Conservation (phyloP, 2,113 vertebrate genomes). For the Saccopteryx leptura region DNA sequence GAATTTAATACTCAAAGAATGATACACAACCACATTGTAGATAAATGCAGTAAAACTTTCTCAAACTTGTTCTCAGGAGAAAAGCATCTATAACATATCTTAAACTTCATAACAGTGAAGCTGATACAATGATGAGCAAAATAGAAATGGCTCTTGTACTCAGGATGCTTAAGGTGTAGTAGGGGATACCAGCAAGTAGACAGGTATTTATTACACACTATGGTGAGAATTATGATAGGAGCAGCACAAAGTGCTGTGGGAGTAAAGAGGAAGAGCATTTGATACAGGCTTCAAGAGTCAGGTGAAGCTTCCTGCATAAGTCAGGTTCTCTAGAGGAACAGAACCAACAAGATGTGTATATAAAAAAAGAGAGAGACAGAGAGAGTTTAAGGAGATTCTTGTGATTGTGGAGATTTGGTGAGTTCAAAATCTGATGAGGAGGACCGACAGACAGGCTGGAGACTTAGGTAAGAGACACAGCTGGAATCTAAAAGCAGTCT, state of each 20-base stretch:
- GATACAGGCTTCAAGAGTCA: background rate
- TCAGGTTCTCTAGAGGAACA: background rate
- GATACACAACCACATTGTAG: background rate
- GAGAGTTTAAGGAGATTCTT: background rate
- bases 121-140: background rate
- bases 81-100: background rate
- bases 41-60: background rate
- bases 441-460: background rate
- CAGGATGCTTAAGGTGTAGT: background rate
- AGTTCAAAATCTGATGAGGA: background rate
- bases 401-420: background rate
- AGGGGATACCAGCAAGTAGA: background rate
- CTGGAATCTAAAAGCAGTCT: background rate
- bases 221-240: background rate
- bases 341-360: background rate
- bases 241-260: background rate
- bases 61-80: slow-evolving; percentile 32
- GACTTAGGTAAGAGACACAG: background rate
- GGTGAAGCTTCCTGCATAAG: background rate
- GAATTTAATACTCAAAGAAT: slow-evolving; percentile 49
- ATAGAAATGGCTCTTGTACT: background rate
- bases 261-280: background rate
- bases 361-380: background rate
- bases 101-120: background rate
- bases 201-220: background rate